Percentiles rank a stretch among this genome's conserved stretches.
These are phyloP conservation scores for Drosophila subquinaria DNA, from an alignment of 2,888 invertebrate genomes.

Conservation along the genomic window DNA sequence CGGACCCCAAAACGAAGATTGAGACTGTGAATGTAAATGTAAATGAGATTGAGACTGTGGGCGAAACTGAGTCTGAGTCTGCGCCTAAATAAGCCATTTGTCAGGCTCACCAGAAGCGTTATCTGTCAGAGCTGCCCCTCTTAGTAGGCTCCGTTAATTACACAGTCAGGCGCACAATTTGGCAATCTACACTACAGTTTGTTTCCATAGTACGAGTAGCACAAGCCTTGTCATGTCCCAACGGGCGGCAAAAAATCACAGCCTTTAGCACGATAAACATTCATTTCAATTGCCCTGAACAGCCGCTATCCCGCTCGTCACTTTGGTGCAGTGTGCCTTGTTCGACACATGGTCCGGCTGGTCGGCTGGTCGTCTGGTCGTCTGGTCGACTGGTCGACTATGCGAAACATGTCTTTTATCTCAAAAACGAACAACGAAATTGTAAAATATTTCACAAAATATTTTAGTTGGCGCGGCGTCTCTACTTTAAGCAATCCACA, in stretches of 20 bases:
- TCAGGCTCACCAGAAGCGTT: conserved; percentile 59
- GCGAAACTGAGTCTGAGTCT: conserved; percentile 35
- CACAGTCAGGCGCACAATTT: conserved; percentile 54
- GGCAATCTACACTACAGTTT: conserved; percentile 47
- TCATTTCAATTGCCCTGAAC: conserved; percentile 73
- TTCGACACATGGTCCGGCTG: neutral
- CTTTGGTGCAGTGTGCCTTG: neutral
- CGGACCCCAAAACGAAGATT: too few relatives aligned
- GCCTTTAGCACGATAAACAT: conserved; percentile 76
- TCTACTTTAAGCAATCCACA: conserved; percentile 75
- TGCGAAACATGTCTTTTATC: conserved; percentile 28
- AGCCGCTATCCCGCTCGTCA: conserved; percentile 13
- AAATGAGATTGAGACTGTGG: neutral
- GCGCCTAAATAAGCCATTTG: conserved; percentile 76
- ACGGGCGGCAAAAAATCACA: conserved; percentile 51
- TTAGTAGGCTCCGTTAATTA: conserved; percentile 63
- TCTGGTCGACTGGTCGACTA: conserved; percentile 22
- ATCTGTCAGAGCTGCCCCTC: conserved; percentile 26
- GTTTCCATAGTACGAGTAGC: conserved; percentile 18
- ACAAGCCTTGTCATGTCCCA: conserved; percentile 43
- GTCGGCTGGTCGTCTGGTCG: neutral
- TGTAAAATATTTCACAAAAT: conserved; percentile 78
- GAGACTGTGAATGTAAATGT: neutral
- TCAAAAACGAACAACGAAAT: conserved; percentile 59
- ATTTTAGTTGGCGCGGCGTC: conserved; percentile 68